Base-by-base conservation (phyloP, 2,888 invertebrate species). In the Aleiodes leptofemur region DNA sequence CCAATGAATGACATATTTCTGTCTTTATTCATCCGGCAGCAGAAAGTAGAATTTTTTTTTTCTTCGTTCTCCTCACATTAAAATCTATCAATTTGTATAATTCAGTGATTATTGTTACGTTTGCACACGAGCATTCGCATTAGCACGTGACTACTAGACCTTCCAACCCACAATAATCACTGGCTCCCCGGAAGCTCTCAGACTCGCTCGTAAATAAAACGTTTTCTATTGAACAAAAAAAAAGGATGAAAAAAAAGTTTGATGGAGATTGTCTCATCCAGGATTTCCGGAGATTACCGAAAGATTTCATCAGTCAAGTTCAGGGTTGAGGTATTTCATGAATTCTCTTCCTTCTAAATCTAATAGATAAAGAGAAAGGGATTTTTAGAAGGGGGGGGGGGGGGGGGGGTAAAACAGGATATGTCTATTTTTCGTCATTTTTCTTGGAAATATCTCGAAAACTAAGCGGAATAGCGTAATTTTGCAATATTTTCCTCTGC, bases 121-220 rank as follows among this genome's bases (percentile, higher is more conserved):
- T 13, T 29, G 53, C n/a, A 29, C 8, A 43, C 43, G 68, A 9
- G 53, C 11, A 51, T 51, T 50, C n/a, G n/a, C 5, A 50, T 34
- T 13, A 50, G n/a, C 68, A 69, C 53, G 53, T 69, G 51, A 69
- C 31, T 53, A 34, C 31, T 53, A 34, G 53, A 51, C 53, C 53
- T 69, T 68, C 53, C 16, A 31, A 69, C 13, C 34, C 16, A 55
- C 38, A 69, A 56, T 38, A 38, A 69, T 13, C 69, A 16, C 43
- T 16, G n/a, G 43, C 23, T 14, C 29, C 14, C 56, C 69, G 69
- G 69, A 69, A 69, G 69, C 55, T 69, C 38, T 69, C 9, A 38
- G 55, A 53, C 31, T 50, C 16, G 31, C 38, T 53, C 34, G 51
- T 51, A 53, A 69, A 55, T 31, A 16, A 55, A 11, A 9, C 31